Evolutionary conservation across 2,888 invertebrate genomes (phyloP), one percentile per base, ranked within the genome.

Genomic region (Octodonta nipae): DNA sequence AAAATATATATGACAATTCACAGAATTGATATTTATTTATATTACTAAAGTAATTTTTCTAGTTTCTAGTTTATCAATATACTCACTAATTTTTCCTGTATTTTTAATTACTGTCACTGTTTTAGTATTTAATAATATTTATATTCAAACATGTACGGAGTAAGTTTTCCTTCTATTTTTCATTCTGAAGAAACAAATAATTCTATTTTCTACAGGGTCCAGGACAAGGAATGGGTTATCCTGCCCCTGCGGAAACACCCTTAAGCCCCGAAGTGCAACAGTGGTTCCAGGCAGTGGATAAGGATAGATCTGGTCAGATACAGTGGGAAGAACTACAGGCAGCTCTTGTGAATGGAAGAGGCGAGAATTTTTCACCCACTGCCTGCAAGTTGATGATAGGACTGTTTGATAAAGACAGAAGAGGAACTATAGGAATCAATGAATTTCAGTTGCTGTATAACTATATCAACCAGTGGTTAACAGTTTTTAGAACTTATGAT

Each of bases 371-470:
- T 58, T 85, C 86, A 3, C 79, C 84, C 46, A 74, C 73, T 36
- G 81, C 87, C 5, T 89, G 88, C 56, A 74, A 75, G 46, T 66
- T 89, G 15, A 88, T 91, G 88, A 86, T 91, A 46, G 78, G 82
- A 33, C 84, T 91, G 84, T 91, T 91, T 60, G 88, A 89, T 55
- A 74, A 74, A 47, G 84, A 87, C 51, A 75, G 76, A 38, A 75
- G 73, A 43, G 88, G 87, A n/a, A 78, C 79, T 13, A 87, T 91
- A 44, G 82, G 85, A 54, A 48, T 87, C 2, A 70, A 71, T 42
- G 88, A 88, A 58, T 91, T 91, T 56, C 81, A 84, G 56, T 79
- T 83, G 49, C 67, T 89, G 12, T 91, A 82, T 61, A 77, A 73
- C 34, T 91, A 89, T 52, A 76, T 91, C 17, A 88, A 88, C 60